Evolutionary conservation across 2,888 invertebrate genomes (phyloP).

Genomic region (Tridacna crocea): DNA sequence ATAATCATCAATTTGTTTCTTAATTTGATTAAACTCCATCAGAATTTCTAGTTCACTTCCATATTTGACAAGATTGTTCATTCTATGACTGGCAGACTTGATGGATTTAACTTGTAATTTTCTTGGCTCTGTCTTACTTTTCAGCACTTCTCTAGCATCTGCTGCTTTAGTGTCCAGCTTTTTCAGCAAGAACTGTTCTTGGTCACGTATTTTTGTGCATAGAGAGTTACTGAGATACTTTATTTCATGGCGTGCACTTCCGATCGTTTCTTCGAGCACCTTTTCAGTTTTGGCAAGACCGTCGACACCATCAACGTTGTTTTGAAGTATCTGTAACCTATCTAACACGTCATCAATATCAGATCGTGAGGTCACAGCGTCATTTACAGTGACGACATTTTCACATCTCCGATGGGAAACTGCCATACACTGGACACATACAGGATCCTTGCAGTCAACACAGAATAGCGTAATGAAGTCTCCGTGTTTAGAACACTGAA

Average conservation of each 20-base stretch:
- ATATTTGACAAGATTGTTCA: conserved; percentile 72
- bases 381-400: conserved; percentile 70
- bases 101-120: conserved; percentile 66
- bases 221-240: conserved; percentile 66
- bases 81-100: conserved; percentile 68
- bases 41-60: conserved; percentile 76
- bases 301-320: conserved; percentile 56
- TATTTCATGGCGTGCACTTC: conserved; percentile 68
- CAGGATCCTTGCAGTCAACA: conserved; percentile 70
- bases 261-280: conserved; percentile 68
- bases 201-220: conserved; percentile 65
- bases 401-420: conserved; percentile 72
- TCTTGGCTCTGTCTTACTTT: conserved; percentile 60
- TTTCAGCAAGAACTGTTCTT: conserved; percentile 67
- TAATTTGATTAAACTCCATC: conserved; percentile 65
- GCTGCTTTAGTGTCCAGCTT: conserved; percentile 61
- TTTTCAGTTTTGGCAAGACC: conserved; percentile 59
- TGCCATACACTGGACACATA: conserved; percentile 75
- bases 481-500: conserved; percentile 69
- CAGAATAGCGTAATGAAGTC: conserved; percentile 73
- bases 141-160: conserved; percentile 55
- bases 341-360: conserved; percentile 65
- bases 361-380: conserved; percentile 69
- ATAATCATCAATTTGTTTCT: conserved; percentile 65
- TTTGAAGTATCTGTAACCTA: conserved; percentile 53